Evolutionary conservation across 2,797 vertebrate species (phyloP).

Genomic region (Poeciliopsis presidionis): DNA sequence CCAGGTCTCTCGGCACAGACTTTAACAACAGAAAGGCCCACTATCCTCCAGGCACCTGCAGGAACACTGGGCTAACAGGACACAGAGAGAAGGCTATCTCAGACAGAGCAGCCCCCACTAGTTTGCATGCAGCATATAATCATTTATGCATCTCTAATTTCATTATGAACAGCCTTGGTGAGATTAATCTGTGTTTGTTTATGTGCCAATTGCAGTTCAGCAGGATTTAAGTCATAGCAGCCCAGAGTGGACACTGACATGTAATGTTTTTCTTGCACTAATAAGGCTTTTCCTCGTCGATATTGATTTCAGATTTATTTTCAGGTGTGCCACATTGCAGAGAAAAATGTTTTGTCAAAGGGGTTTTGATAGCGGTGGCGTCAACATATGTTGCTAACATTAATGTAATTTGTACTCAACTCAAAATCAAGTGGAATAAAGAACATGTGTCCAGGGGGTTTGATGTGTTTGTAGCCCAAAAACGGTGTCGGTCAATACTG

Average conservation of each 20-base stretch:
- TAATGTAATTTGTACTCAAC: background rate
- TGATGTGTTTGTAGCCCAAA: background rate
- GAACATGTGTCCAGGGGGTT: background rate
- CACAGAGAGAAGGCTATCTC: constrained; percentile 54
- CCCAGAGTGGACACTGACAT: background rate
- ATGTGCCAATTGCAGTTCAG: background rate
- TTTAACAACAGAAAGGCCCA: constrained; percentile 57
- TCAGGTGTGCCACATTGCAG: background rate
- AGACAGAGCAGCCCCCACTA: constrained; percentile 20
- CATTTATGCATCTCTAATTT: background rate
- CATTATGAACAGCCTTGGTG: background rate
- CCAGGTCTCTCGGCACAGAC: constrained; percentile 43
- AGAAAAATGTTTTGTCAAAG: background rate
- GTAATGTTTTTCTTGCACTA: background rate
- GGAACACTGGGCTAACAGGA: constrained; percentile 32
- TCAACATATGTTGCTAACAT: background rate
- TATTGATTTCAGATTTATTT: background rate
- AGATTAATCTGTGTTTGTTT: background rate
- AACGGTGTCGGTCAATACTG: background rate
- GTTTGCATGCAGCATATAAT: background rate
- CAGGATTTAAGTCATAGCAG: background rate
- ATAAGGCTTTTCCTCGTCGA: background rate
- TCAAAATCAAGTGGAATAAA: background rate
- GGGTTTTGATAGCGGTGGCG: background rate
- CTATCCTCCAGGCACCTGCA: constrained; percentile 65